Evolutionary conservation across 2,113 vertebrate genomes (phyloP).

Genomic region (Scomber japonicus): DNA sequence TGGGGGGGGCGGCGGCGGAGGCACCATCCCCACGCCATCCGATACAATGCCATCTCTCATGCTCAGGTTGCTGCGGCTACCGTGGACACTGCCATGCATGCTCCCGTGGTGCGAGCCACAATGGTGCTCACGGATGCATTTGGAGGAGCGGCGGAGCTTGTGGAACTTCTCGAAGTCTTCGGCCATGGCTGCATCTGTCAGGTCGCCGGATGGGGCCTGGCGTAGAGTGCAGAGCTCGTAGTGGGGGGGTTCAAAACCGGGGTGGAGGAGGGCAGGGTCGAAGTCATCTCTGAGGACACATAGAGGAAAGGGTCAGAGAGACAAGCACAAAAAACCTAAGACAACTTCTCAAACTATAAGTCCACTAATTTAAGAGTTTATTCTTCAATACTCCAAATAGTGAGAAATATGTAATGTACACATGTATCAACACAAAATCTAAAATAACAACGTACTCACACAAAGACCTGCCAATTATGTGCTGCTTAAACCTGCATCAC

Average conservation of each 20-base stretch:
- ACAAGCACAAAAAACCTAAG: not conserved
- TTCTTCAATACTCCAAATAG: too few relatives aligned
- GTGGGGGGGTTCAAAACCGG: conserved; percentile 95
- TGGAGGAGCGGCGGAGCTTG: conserved; percentile 92
- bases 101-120: conserved; percentile 93
- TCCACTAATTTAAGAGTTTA: too few relatives aligned
- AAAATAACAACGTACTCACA: too few relatives aligned
- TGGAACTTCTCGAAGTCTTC: conserved; percentile 95
- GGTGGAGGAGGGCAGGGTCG: conserved; percentile 94
- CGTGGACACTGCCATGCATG: conserved; percentile 90
- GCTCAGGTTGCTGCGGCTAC: conserved; percentile 96
- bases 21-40: conserved; percentile 77
- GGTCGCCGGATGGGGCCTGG: conserved; percentile 88
- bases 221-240: conserved; percentile 96
- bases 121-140: conserved; percentile 97
- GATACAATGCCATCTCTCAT: conserved; percentile 89
- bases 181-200: conserved; percentile 88
- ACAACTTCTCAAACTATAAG: not conserved
- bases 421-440: too few relatives aligned
- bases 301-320: not conserved
- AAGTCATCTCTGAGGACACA: conserved; percentile 89
- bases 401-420: too few relatives aligned
- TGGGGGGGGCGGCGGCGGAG: conserved; percentile 79
- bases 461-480: too few relatives aligned
- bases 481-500: too few relatives aligned